These are phyloP conservation scores for Abrostola triplasia DNA, from an alignment of 2,888 invertebrate genomes.

Conservation along the genomic window DNA sequence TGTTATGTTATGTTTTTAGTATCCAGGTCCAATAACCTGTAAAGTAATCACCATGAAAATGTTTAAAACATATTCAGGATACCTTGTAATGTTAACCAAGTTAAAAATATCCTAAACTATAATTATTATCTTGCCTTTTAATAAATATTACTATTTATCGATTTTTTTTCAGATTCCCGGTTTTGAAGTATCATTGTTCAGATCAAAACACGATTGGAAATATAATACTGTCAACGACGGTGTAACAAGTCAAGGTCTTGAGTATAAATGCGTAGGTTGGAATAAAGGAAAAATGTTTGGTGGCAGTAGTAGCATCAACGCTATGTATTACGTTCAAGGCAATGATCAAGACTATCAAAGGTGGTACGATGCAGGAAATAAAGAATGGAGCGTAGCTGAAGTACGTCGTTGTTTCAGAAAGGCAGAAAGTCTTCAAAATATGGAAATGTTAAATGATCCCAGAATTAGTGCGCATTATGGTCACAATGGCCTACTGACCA, in stretches of 20 bases:
- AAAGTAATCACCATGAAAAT: no score
- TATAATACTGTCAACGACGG: slow-evolving; percentile 94
- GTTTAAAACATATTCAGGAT: no score
- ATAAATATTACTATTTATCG: no score
- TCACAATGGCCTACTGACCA: slow-evolving; percentile 75
- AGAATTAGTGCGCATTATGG: slow-evolving; percentile 68
- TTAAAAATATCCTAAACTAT: no score
- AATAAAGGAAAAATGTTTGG: slow-evolving; percentile 90
- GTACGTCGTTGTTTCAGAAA: slow-evolving; percentile 82
- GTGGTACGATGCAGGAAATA: slow-evolving; percentile 86
- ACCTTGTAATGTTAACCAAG: no score
- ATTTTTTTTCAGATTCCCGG: slow-evolving; percentile 64
- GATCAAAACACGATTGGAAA: slow-evolving; percentile 92
- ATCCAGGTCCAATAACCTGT: no score
- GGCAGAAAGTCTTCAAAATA: slow-evolving; percentile 78
- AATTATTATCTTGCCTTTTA: slow-evolving; percentile 65
- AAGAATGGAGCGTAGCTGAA: slow-evolving; percentile 85
- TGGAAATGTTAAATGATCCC: slow-evolving; percentile 55
- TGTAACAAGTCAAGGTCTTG: slow-evolving; percentile 90
- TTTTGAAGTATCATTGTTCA: slow-evolving; percentile 39
- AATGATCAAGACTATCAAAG: slow-evolving; percentile 80
- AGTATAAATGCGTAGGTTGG: slow-evolving; percentile 75
- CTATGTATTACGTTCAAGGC: slow-evolving; percentile 87
- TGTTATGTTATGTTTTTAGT: no score
- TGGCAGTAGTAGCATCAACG: slow-evolving; percentile 87